phyloP scores from a whole-genome alignment of 30 jellyfish, hydroid and myxozoan species.

The Pseudorhiza aurosa region DNA sequence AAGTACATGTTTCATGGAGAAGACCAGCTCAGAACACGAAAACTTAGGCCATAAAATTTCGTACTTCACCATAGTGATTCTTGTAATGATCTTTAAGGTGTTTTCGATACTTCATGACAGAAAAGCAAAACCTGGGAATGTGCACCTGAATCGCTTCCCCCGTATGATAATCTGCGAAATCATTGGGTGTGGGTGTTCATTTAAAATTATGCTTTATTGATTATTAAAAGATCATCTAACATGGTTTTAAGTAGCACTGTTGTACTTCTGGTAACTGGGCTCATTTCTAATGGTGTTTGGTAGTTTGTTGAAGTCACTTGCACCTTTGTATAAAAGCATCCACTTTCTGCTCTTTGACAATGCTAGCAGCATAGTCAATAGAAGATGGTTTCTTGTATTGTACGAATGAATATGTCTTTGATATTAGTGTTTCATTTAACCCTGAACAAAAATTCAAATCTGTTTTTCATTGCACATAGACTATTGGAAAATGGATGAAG shows the following conservation, averaged over 20 bases:
- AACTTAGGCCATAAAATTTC: neutral
- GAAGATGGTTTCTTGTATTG: neutral
- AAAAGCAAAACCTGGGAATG: slow-evolving; percentile 14
- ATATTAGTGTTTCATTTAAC: neutral
- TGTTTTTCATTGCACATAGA: neutral
- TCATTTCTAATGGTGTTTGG: neutral
- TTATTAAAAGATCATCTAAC: neutral
- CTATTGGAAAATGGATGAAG: slow-evolving; percentile 9
- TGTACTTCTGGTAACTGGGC: neutral
- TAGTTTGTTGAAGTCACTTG: neutral
- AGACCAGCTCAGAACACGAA: neutral
- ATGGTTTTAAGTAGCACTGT: neutral
- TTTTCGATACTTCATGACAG: neutral
- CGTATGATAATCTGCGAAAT: neutral
- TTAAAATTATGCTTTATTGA: no score
- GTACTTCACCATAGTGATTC: slow-evolving; percentile 11
- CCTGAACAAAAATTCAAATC: neutral
- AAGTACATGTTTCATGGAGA: no score
- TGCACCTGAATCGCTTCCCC: neutral
- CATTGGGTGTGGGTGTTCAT: no score
- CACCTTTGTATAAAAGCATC: neutral
- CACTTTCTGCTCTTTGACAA: neutral
- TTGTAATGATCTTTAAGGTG: slow-evolving; percentile 19
- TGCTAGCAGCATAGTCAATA: neutral
- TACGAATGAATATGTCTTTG: neutral